A percentile compares a stretch with the other conserved stretches of the same genome.
Conservation (phyloP, 2,888 invertebrate species). For the Timema cristinae region DNA sequence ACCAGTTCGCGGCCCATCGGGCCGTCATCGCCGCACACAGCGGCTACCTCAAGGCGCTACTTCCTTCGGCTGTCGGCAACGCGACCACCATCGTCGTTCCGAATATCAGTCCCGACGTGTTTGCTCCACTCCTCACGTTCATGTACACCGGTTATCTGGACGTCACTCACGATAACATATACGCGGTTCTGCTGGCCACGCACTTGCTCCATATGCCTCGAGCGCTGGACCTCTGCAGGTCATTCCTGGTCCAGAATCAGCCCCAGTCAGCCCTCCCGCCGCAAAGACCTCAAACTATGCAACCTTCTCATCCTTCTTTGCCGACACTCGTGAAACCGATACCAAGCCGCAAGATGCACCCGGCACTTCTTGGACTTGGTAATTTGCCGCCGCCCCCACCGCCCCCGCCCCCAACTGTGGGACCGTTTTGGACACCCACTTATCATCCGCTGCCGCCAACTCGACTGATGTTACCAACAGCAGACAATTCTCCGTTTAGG, state of each 20-base stretch:
- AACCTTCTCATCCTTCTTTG: slow-evolving; percentile 20
- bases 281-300: slow-evolving; percentile 28
- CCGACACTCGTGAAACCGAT: slow-evolving; percentile 45
- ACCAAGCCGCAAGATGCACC: slow-evolving; percentile 46
- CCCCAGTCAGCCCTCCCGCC: slow-evolving; percentile 37
- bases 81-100: slow-evolving; percentile 46
- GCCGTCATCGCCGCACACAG: slow-evolving; percentile 63
- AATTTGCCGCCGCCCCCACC: slow-evolving; percentile 25
- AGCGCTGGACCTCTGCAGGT: slow-evolving; percentile 64
- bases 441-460: slow-evolving; percentile 22
- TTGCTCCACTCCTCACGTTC: slow-evolving; percentile 56
- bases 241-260: slow-evolving; percentile 56
- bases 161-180: slow-evolving; percentile 64
- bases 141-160: slow-evolving; percentile 73
- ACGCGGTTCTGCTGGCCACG: slow-evolving; percentile 65
- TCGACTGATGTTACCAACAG: slow-evolving; percentile 39
- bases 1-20: slow-evolving; percentile 64
- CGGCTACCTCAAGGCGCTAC: slow-evolving; percentile 66
- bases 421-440: slow-evolving; percentile 26
- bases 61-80: slow-evolving; percentile 41
- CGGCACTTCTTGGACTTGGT: slow-evolving; percentile 23
- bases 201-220: slow-evolving; percentile 71
- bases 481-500: slow-evolving; percentile 42
- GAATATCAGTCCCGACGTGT: slow-evolving; percentile 52
- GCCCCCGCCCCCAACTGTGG: slow-evolving; percentile 32